Percentiles rank a stretch among this genome's conserved stretches.
These are phyloP conservation scores for Megalops atlanticus DNA, from an alignment of 2,113 vertebrate genomes.

Conservation along the genomic window DNA sequence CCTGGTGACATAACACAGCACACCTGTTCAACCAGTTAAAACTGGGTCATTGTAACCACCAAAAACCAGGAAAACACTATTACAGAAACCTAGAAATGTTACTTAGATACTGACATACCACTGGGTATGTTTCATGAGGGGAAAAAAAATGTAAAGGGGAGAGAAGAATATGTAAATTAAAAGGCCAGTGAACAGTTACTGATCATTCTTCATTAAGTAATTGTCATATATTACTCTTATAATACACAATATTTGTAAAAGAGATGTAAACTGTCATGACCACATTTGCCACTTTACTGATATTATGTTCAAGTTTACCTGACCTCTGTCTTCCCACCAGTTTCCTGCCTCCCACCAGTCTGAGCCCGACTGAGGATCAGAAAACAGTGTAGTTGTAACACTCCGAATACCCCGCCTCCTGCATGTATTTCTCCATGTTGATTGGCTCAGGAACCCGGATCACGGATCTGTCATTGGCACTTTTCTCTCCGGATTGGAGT, in stretches of 20 bases:
- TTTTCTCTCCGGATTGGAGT: constrained; percentile 70
- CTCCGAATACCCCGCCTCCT: constrained; percentile 70
- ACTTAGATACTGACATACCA: neutral
- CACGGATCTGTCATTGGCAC: constrained; percentile 74
- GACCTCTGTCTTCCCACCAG: neutral
- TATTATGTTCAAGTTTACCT: constrained; percentile 38
- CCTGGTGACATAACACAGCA: too few relatives aligned
- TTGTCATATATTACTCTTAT: constrained; percentile 15
- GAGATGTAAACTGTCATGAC: constrained; percentile 43
- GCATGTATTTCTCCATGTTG: constrained; percentile 67
- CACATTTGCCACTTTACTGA: constrained; percentile 25
- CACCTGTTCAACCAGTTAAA: neutral
- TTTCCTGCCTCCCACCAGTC: neutral
- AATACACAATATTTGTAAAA: constrained; percentile 29
- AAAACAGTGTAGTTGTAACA: constrained; percentile 70
- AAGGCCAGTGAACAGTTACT: neutral
- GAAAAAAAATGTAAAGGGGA: neutral
- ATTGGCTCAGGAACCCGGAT: constrained; percentile 74
- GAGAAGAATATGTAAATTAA: neutral
- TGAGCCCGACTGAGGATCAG: constrained; percentile 42
- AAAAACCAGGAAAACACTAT: neutral
- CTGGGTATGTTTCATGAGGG: neutral
- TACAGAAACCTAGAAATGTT: neutral
- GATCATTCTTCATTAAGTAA: constrained; percentile 13
- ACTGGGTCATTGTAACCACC: neutral